Percentiles rank a stretch among this genome's conserved stretches.
Evolutionary conservation across 2,797 vertebrate genomes (phyloP).

Genomic region (Tinamus major): DNA sequence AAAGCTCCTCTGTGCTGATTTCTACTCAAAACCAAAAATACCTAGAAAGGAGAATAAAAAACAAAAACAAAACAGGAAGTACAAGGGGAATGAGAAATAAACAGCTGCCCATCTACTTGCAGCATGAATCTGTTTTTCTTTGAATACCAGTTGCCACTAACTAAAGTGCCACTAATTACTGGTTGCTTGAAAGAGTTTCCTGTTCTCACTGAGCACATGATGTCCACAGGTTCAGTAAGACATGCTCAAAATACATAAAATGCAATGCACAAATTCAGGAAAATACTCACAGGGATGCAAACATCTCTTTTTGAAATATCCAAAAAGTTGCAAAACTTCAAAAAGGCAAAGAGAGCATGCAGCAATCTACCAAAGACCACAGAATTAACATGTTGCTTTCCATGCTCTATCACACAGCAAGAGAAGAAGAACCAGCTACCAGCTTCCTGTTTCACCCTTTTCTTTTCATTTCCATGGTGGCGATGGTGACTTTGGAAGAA

Average conservation of each 20-base stretch:
- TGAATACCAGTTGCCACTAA: neutral
- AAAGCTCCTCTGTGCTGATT: conserved; percentile 55
- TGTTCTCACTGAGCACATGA: neutral
- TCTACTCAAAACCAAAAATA: conserved; percentile 64
- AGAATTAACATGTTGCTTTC: neutral
- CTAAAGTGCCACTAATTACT: neutral
- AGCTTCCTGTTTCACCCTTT: neutral
- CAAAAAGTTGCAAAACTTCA: neutral
- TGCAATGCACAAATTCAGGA: neutral
- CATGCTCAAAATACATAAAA: neutral
- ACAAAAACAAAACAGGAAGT: neutral
- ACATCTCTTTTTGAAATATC: neutral
- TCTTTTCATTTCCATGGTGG: neutral
- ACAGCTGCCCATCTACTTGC: neutral
- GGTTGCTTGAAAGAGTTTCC: neutral
- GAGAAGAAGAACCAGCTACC: neutral
- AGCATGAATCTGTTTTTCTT: neutral
- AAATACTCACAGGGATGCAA: neutral
- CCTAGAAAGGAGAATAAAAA: conserved; percentile 15
- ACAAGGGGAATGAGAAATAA: conserved; percentile 1
- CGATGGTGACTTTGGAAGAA: neutral
- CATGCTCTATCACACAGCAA: neutral
- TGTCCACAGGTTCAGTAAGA: neutral
- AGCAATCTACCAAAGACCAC: neutral
- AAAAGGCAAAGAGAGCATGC: neutral